Percentiles rank a stretch among this genome's conserved stretches.
Evolutionary conservation across 1,140 invertebrate genomes (phyloP).

Genomic region (Bombus confusus): DNA sequence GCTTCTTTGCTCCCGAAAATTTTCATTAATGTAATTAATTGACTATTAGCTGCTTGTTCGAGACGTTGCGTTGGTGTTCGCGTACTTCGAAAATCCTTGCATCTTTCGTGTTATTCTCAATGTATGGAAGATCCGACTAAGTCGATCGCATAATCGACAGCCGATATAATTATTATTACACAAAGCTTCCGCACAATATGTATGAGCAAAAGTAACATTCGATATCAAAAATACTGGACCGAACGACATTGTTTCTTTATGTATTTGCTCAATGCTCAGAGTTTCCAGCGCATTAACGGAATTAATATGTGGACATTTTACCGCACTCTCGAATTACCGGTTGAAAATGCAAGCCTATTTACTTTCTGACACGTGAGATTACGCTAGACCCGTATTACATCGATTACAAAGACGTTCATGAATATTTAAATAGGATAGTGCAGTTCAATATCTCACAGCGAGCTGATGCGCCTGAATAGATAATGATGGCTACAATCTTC

Average conservation of each 20-base stretch:
- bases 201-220: too few relatives aligned
- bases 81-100: too few relatives aligned
- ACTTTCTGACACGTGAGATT: conserved; percentile 68
- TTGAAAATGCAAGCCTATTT: conserved; percentile 66
- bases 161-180: too few relatives aligned
- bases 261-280: neutral
- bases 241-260: too few relatives aligned
- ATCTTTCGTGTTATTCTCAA: too few relatives aligned
- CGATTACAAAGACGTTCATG: conserved; percentile 71
- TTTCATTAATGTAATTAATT: conserved; percentile 39
- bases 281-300: neutral
- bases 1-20: conserved; percentile 1
- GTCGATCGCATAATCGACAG: too few relatives aligned
- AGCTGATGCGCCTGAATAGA: conserved; percentile 63
- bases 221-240: too few relatives aligned
- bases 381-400: conserved; percentile 67
- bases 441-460: conserved; percentile 66
- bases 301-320: conserved; percentile 42
- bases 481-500: conserved; percentile 67
- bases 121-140: too few relatives aligned
- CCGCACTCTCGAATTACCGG: conserved; percentile 15
- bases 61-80: neutral
- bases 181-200: too few relatives aligned
- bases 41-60: neutral
- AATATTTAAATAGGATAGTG: conserved; percentile 70